Percentiles rank a stretch among this genome's conserved stretches.
Conservation (phyloP, 2,113 vertebrate species). For the Tor tambroides region DNA sequence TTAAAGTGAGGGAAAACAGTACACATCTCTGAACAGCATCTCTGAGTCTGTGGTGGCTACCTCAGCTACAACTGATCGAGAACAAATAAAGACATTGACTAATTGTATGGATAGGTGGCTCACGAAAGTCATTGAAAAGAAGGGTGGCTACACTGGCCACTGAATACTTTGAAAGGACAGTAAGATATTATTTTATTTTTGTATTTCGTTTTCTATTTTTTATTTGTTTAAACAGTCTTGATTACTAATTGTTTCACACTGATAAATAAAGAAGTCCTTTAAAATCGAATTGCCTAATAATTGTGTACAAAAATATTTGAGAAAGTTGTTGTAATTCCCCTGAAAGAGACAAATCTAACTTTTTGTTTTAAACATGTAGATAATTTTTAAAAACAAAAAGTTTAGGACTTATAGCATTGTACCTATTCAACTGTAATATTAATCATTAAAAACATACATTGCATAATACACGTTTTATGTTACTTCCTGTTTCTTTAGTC, state of each 20-base stretch:
- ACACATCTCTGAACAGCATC: not conserved
- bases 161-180: no score
- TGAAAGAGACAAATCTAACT: not conserved
- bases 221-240: no score
- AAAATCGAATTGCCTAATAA: not conserved
- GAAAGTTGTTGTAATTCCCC: not conserved
- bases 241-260: no score
- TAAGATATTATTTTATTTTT: not conserved
- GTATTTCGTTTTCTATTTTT: no score
- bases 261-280: no score
- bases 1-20: not conserved
- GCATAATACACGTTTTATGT: no score
- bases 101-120: not conserved
- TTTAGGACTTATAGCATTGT: not conserved
- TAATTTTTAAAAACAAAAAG: not conserved
- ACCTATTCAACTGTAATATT: not conserved
- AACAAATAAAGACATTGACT: not conserved
- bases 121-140: not conserved
- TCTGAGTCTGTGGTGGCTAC: not conserved
- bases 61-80: not conserved
- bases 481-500: no score
- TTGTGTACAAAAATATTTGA: not conserved
- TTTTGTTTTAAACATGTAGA: not conserved
- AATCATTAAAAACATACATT: not conserved
- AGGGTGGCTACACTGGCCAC: no score